phyloP scores from a whole-genome alignment of 2,113 vertebrate species.

The Pseudorasbora parva region DNA sequence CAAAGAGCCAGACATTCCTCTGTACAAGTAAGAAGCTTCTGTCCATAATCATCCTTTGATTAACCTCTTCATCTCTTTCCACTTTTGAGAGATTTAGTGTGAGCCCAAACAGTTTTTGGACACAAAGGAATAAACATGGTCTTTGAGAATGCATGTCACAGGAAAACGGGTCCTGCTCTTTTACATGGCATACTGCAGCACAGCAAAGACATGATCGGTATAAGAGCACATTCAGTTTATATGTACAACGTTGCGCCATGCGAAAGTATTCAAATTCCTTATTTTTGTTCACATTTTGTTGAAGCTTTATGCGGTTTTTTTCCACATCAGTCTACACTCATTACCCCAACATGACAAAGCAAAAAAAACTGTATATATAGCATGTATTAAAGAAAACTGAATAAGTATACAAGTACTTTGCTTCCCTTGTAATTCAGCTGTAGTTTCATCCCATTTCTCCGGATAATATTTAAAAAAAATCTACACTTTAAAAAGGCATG shows the following conservation, averaged over 20 bases:
- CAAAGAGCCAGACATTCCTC: slow-evolving; percentile 96
- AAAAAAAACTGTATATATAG: too few relatives aligned
- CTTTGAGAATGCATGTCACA: neutral
- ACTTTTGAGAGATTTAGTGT: neutral
- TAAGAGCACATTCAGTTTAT: too few relatives aligned
- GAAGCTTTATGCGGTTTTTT: neutral
- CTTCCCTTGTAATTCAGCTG: neutral
- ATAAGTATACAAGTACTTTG: too few relatives aligned
- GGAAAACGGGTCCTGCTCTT: neutral
- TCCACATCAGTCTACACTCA: neutral
- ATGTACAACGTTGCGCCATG: neutral
- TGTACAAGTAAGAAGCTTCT: slow-evolving; percentile 90
- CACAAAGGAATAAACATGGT: neutral
- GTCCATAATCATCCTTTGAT: neutral
- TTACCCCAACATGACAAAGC: neutral
- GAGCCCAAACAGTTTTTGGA: neutral
- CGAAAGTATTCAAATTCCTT: neutral
- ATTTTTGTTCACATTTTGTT: neutral
- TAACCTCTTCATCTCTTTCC: neutral
- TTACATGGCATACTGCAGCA: too few relatives aligned
- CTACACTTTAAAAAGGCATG: neutral
- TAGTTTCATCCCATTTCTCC: neutral
- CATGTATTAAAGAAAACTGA: too few relatives aligned
- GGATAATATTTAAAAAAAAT: neutral
- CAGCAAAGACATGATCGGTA: too few relatives aligned